Evolutionary conservation across 2,888 invertebrate genomes (phyloP), one percentile per base, ranked within the genome.

Genomic region (Stictocephala bisonia): DNA sequence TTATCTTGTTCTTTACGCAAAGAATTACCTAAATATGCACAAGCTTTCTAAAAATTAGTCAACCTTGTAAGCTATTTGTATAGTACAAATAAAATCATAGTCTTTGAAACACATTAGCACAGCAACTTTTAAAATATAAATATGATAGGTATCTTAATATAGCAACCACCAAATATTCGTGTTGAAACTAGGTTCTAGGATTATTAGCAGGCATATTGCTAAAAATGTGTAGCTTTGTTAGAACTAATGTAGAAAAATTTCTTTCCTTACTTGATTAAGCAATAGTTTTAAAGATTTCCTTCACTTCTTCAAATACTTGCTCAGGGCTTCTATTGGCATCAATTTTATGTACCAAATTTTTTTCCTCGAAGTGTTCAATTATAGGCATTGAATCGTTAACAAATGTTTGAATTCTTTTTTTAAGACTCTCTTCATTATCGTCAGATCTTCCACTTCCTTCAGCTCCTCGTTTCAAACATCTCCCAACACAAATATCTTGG

Each of bases 371-470:
- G 82, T 94, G 88, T 29, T 95, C 87, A 70, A 98, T 91, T 76
- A 99, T 96, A 0, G 97, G 97, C 87, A 94, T 87, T 0, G 97
- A 96, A 80, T 94, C 94, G 75, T 90, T 90, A 24, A 90, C 84
- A 82, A 95, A 96, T 0, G 96, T 97, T 78, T 90, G 87, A 80
- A 97, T 94, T 74, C 97, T 88, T 82, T 97, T 96, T 79, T 91
- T 89, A 56, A 98, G 85, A 79, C 93, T 93, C 44, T 96, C 95
- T 50, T 90, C 83, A 82, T 99, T 99, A 84, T 99, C 99, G 83
- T 99, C 99, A 0, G 92, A 89, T 11, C 99, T 90, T 0, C 97
- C 97, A 83, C 96, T 97, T 58, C 94, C 96, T 51, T 90, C 91
- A 64, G 92, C 91, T 0, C 97, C 98, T 75, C 98, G 89, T 3